Conservation (phyloP, 2,888 invertebrate genomes). For the Bembecia ichneumoniformis region DNA sequence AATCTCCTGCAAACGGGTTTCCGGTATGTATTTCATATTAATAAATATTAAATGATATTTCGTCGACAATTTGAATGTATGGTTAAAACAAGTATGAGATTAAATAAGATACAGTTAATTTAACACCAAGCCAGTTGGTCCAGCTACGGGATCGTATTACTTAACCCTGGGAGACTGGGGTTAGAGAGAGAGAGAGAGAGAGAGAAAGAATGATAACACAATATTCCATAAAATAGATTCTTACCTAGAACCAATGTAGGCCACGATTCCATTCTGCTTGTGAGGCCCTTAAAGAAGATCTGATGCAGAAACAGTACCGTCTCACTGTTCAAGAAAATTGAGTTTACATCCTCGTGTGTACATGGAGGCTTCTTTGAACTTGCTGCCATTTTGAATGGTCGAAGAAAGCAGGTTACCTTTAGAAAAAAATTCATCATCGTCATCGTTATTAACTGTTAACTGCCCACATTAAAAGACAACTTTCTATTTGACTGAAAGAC, state of each 20-base stretch:
- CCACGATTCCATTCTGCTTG: slow-evolving; percentile 93
- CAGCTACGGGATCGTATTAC: neutral
- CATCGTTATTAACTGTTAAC: neutral
- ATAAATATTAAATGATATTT: too few relatives aligned
- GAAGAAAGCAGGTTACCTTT: slow-evolving; percentile 85
- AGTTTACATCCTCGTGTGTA: slow-evolving; percentile 93
- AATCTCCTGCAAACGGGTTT: slow-evolving; percentile 77
- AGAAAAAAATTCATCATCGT: neutral
- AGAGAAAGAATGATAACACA: too few relatives aligned
- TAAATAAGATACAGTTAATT: neutral
- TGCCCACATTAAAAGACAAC: too few relatives aligned
- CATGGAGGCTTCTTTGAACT: slow-evolving; percentile 94
- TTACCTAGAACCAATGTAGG: slow-evolving; percentile 92
- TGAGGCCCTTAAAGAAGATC: slow-evolving; percentile 93
- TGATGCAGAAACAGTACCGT: slow-evolving; percentile 93
- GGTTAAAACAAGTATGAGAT: too few relatives aligned
- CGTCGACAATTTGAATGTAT: too few relatives aligned
- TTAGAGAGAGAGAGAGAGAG: too few relatives aligned
- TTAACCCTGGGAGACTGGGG: neutral
- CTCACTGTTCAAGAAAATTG: slow-evolving; percentile 93
- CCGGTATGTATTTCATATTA: slow-evolving; percentile 2
- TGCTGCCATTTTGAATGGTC: slow-evolving; percentile 94
- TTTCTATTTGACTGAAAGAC: too few relatives aligned
- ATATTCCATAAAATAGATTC: slow-evolving; percentile 6
- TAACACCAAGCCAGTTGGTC: neutral